phyloP scores from a whole-genome alignment of 30 jellyfish, hydroid and myxozoan genomes.

The Aurelia sp. region DNA sequence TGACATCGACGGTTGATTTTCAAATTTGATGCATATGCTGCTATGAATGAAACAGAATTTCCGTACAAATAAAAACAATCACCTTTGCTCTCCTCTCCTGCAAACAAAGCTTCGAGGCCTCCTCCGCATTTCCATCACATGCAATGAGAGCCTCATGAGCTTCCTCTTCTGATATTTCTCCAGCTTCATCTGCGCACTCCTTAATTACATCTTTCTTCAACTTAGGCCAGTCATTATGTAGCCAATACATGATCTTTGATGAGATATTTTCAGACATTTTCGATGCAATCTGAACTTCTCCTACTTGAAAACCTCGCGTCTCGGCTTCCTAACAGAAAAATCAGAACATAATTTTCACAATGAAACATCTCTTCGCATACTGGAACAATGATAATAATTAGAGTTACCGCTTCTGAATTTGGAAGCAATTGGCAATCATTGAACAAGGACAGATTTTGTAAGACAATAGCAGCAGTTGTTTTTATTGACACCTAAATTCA shows the following conservation, averaged over 20 bases:
- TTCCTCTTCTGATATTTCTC: conserved; percentile 10
- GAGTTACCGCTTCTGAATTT: too few relatives aligned
- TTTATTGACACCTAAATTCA: too few relatives aligned
- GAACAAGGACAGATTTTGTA: too few relatives aligned
- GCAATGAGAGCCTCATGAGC: neutral
- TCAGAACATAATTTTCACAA: too few relatives aligned
- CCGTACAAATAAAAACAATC: neutral
- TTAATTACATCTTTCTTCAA: neutral
- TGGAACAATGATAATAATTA: too few relatives aligned
- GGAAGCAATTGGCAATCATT: too few relatives aligned
- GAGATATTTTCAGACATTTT: neutral
- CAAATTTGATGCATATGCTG: too few relatives aligned
- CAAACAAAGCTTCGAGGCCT: conserved; percentile 1
- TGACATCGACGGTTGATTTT: too few relatives aligned
- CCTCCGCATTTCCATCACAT: conserved; percentile 7
- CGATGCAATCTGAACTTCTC: conserved; percentile 32
- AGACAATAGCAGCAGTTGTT: too few relatives aligned
- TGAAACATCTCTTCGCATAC: too few relatives aligned
- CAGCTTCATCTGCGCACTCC: conserved; percentile 9
- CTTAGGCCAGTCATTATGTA: conserved; percentile 9
- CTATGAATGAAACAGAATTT: too few relatives aligned
- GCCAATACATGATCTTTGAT: conserved; percentile 29
- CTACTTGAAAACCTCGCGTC: conserved; percentile 23
- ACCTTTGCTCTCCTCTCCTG: conserved; percentile 37
- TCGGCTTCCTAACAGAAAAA: conserved; percentile 25